Conservation (phyloP, 2,888 invertebrate species). For the Sisyra nigra region DNA sequence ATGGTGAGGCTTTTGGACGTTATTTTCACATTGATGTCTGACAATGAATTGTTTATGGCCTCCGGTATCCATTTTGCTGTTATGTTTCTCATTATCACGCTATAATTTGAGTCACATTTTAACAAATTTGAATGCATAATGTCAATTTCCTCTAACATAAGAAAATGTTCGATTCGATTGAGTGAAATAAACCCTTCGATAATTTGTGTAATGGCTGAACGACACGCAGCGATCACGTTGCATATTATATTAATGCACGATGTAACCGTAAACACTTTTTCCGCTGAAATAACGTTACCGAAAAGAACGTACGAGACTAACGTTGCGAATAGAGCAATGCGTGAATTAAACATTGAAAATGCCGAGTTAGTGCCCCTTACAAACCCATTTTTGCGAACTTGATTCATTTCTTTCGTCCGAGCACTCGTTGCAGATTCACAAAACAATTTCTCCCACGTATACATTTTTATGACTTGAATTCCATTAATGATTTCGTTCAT, state of each 20-base stretch:
- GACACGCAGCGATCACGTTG: constrained; percentile 38
- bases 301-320: constrained; percentile 35
- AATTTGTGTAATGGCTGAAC: constrained; percentile 37
- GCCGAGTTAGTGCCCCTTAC: constrained; percentile 50
- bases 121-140: constrained; percentile 2
- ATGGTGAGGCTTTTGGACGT: constrained; percentile 32
- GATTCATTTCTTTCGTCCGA: constrained; percentile 36
- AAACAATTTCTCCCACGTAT: constrained; percentile 83
- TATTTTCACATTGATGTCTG: constrained; percentile 31
- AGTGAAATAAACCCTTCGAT: constrained; percentile 43
- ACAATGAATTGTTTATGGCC: constrained; percentile 27
- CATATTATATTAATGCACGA: constrained; percentile 46
- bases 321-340: constrained; percentile 53
- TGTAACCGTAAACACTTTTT: constrained; percentile 35
- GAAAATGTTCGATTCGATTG: constrained; percentile 20
- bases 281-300: constrained; percentile 26
- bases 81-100: constrained; percentile 16
- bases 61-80: constrained; percentile 21
- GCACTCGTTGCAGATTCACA: constrained; percentile 44
- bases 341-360: constrained; percentile 56
- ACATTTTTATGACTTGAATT: constrained; percentile 89
- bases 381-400: constrained; percentile 39
- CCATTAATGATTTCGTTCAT: constrained; percentile 83
- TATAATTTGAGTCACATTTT: not conserved
- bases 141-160: constrained; percentile 19